These are phyloP conservation scores for Toxotes lorentzi DNA, from an alignment of 2,797 vertebrate species.

Conservation along the genomic window DNA sequence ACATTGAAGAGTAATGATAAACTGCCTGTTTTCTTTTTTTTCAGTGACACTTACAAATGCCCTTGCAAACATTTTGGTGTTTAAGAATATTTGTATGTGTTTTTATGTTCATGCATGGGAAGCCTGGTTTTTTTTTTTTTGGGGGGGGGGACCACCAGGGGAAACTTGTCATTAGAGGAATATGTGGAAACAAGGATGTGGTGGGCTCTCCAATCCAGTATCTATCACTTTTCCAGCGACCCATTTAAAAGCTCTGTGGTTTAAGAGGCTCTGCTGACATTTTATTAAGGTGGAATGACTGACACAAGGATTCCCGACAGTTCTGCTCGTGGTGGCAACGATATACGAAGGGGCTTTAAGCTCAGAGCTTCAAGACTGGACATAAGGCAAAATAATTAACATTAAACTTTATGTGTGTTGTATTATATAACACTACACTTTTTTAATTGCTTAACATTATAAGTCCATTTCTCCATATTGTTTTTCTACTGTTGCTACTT, in stretches of 20 bases:
- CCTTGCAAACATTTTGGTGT: neutral
- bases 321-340: conserved; percentile 16
- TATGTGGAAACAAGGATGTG: conserved; percentile 81
- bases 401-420: neutral
- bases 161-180: conserved; percentile 68
- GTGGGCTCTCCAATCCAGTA: conserved; percentile 56
- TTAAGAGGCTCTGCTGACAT: conserved; percentile 44
- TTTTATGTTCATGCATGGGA: conserved; percentile 23
- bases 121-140: conserved; percentile 21
- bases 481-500: neutral
- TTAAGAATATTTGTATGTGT: conserved; percentile 23
- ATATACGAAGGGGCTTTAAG: neutral
- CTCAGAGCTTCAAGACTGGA: neutral
- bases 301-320: conserved; percentile 34
- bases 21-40: neutral
- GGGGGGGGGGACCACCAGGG: conserved; percentile 50
- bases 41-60: neutral
- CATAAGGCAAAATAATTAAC: neutral
- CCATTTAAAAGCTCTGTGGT: conserved; percentile 61
- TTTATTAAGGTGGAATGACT: conserved; percentile 63
- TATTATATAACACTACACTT: neutral
- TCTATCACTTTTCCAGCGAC: conserved; percentile 71
- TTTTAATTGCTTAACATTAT: neutral
- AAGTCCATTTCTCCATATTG: neutral
- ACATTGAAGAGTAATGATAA: neutral